Evolutionary conservation across 2,113 vertebrate genomes (phyloP).

Genomic region (Callocephalon fimbriatum): DNA sequence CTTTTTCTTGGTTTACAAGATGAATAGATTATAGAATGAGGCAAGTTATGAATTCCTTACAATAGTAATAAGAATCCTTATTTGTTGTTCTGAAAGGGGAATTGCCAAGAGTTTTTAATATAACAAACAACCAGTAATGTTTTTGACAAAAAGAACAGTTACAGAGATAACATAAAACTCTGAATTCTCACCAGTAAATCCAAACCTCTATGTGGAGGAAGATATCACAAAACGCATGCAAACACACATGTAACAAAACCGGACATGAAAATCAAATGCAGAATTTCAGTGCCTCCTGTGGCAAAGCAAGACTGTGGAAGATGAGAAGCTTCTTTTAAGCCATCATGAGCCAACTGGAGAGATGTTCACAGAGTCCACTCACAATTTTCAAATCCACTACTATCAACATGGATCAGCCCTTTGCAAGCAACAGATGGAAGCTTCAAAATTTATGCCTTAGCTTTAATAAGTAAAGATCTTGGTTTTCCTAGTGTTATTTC

Average conservation of each 20-base stretch:
- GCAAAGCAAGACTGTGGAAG: not conserved
- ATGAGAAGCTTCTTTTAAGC: not conserved
- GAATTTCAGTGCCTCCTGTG: not conserved
- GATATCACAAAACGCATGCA: not conserved
- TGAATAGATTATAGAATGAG: constrained; percentile 30
- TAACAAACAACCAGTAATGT: not conserved
- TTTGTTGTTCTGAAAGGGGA: constrained; percentile 23
- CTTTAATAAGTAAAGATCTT: not conserved
- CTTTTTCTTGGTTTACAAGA: constrained; percentile 49
- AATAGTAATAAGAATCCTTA: constrained; percentile 46
- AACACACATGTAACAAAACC: not conserved
- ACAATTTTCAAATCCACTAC: not conserved
- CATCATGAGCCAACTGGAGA: not conserved
- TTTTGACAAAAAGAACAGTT: constrained; percentile 3
- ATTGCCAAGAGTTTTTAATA: constrained; percentile 19
- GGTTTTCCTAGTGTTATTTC: not conserved
- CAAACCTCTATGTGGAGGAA: not conserved
- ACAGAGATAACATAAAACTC: not conserved
- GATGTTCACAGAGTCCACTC: not conserved
- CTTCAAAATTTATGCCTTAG: not conserved
- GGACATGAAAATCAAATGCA: not conserved
- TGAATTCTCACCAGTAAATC: not conserved
- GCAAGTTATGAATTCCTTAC: constrained; percentile 37
- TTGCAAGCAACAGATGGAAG: not conserved
- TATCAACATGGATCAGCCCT: not conserved